A percentile compares a stretch with the other conserved stretches of the same genome.
These are phyloP conservation scores for Trichogramma evanescens DNA, from an alignment of 2,888 invertebrate species.

Conservation along the genomic window DNA sequence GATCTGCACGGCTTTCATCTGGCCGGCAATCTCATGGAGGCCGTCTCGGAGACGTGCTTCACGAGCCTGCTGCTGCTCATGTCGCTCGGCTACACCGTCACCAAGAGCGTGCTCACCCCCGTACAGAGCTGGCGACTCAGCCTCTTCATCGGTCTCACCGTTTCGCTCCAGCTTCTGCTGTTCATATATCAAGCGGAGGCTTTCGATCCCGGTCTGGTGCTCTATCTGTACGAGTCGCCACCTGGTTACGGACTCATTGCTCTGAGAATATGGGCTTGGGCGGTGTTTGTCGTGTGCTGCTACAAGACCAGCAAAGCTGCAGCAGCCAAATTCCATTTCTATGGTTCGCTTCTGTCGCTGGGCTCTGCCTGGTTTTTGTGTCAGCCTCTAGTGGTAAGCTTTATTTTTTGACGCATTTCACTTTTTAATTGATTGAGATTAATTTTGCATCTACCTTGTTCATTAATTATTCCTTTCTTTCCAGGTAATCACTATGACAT, in stretches of 20 bases:
- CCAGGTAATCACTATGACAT: slow-evolving; percentile 64
- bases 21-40: slow-evolving; percentile 66
- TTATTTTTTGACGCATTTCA: neutral
- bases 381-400: slow-evolving; percentile 37
- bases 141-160: slow-evolving; percentile 71
- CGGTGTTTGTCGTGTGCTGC: slow-evolving; percentile 59
- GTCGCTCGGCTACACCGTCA: slow-evolving; percentile 87
- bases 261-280: slow-evolving; percentile 72
- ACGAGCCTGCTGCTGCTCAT: slow-evolving; percentile 72
- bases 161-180: slow-evolving; percentile 65
- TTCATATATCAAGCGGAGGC: slow-evolving; percentile 77
- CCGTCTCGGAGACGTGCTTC: slow-evolving; percentile 68
- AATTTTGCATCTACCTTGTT: neutral
- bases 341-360: slow-evolving; percentile 35
- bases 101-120: slow-evolving; percentile 70
- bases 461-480: slow-evolving; percentile 3
- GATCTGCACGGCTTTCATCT: slow-evolving; percentile 48
- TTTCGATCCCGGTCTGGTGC: slow-evolving; percentile 85
- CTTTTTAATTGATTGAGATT: neutral
- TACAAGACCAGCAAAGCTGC: slow-evolving; percentile 43
- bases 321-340: slow-evolving; percentile 34
- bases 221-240: slow-evolving; percentile 85
- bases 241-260: slow-evolving; percentile 78
- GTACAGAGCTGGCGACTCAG: slow-evolving; percentile 69
- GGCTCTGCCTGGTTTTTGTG: slow-evolving; percentile 41